These are phyloP conservation scores for Pseudachorutes palmiensis DNA, from an alignment of 1,140 invertebrate species.

Conservation along the genomic window DNA sequence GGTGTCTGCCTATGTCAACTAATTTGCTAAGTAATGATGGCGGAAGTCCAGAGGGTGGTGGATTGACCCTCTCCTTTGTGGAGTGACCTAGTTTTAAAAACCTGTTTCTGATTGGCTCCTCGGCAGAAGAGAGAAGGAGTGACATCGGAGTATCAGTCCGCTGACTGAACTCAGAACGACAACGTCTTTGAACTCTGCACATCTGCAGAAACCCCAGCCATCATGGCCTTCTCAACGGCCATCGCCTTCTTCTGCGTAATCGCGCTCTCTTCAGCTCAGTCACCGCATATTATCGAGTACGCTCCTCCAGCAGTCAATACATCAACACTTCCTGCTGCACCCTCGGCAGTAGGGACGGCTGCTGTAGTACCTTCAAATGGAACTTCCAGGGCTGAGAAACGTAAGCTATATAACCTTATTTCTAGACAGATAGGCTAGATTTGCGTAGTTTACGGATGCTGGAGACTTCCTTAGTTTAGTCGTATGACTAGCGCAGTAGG, in stretches of 20 bases:
- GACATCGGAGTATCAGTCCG: neutral
- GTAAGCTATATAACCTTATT: constrained; percentile 26
- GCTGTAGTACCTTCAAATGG: constrained; percentile 29
- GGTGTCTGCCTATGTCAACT: neutral
- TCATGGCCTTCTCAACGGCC: neutral
- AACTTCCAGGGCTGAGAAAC: constrained; percentile 33
- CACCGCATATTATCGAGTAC: neutral
- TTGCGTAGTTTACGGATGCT: neutral
- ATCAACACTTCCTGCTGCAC: neutral
- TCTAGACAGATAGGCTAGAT: neutral
- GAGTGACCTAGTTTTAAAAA: neutral
- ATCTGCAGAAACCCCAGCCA: no score
- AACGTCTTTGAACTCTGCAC: neutral
- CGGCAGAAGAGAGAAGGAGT: neutral
- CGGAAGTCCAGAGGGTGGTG: neutral
- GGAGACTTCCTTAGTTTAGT: neutral
- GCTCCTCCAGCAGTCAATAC: neutral
- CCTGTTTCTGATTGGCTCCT: neutral
- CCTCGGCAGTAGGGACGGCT: constrained; percentile 16
- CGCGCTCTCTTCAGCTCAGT: neutral
- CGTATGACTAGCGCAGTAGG: no score
- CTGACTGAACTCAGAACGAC: neutral
- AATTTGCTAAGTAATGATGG: neutral
- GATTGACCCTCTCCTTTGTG: neutral
- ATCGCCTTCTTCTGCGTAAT: neutral